A percentile compares a stretch with the other conserved stretches of the same genome.
These are phyloP conservation scores for Campoplex capitator DNA, from an alignment of 2,888 invertebrate species.

Conservation along the genomic window DNA sequence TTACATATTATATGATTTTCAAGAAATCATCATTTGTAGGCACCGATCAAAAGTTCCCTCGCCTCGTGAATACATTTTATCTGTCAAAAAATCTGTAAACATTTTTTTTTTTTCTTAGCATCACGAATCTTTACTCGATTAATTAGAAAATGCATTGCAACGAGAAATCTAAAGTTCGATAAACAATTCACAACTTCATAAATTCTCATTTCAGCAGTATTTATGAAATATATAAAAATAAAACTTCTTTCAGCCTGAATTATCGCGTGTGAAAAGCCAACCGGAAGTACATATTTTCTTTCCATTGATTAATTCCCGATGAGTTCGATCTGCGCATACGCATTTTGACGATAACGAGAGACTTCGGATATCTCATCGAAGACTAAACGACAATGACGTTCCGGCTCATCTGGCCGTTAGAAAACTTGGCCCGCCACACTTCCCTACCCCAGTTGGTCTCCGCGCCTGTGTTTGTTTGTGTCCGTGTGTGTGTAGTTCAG, in stretches of 20 bases:
- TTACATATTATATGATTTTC: neutral
- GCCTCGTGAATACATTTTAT: neutral
- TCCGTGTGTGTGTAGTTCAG: conserved; percentile 36
- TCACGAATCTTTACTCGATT: too few relatives aligned
- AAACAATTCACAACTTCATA: too few relatives aligned
- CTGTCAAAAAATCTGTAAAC: neutral
- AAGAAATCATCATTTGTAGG: neutral
- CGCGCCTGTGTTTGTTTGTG: neutral
- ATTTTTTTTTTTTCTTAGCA: too few relatives aligned
- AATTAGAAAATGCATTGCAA: too few relatives aligned
- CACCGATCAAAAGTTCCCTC: neutral
- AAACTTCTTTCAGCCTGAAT: neutral
- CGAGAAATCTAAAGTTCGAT: too few relatives aligned
- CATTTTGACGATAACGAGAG: neutral
- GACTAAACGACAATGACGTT: conserved; percentile 61
- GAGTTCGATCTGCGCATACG: conserved; percentile 9
- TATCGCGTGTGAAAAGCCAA: neutral
- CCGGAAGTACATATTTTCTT: neutral
- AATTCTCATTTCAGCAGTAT: neutral
- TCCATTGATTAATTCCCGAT: conserved; percentile 23
- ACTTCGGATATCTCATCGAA: conserved; percentile 39
- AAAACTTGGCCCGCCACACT: conserved; percentile 62
- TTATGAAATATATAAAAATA: neutral
- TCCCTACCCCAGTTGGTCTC: conserved; percentile 45
- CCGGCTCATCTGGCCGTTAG: conserved; percentile 63